Conservation (phyloP, 2,888 invertebrate genomes). For the Drosophila histrio region DNA sequence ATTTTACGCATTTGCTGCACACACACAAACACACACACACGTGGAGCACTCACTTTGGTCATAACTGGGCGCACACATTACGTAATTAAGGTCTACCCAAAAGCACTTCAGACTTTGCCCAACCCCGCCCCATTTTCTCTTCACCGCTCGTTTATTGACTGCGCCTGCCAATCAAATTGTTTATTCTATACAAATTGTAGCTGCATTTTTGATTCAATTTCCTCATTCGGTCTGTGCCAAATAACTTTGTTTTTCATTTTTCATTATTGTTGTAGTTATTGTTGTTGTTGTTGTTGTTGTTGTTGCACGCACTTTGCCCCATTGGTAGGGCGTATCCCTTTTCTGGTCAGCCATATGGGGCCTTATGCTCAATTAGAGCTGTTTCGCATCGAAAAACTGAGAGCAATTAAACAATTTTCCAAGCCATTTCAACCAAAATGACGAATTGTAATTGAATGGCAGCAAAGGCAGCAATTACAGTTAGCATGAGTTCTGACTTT, state of each 20-base stretch:
- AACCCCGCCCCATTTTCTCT: constrained; percentile 14
- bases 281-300: no score
- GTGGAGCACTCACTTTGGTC: constrained; percentile 71
- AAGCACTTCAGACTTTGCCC: constrained; percentile 74
- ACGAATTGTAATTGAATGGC: constrained; percentile 53
- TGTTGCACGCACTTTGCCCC: constrained; percentile 60
- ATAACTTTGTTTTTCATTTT: constrained; percentile 67
- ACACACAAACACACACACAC: constrained; percentile 30
- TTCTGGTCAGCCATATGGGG: neutral
- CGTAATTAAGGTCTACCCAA: constrained; percentile 80
- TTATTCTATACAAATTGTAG: constrained; percentile 66
- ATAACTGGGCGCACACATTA: constrained; percentile 78
- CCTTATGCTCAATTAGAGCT: constrained; percentile 73
- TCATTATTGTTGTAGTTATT: no score
- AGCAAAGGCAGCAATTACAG: neutral
- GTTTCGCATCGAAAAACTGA: constrained; percentile 47
- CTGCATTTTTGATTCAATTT: constrained; percentile 73
- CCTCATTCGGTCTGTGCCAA: constrained; percentile 55
- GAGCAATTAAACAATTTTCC: constrained; percentile 77
- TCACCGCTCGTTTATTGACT: constrained; percentile 53
- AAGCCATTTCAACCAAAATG: constrained; percentile 67
- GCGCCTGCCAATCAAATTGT: constrained; percentile 74
- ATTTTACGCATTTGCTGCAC: constrained; percentile 75
- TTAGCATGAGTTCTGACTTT: constrained; percentile 9
- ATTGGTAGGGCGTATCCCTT: neutral